phyloP scores from a whole-genome alignment of 2,888 invertebrate genomes.

The Latrodectus hesperus region DNA sequence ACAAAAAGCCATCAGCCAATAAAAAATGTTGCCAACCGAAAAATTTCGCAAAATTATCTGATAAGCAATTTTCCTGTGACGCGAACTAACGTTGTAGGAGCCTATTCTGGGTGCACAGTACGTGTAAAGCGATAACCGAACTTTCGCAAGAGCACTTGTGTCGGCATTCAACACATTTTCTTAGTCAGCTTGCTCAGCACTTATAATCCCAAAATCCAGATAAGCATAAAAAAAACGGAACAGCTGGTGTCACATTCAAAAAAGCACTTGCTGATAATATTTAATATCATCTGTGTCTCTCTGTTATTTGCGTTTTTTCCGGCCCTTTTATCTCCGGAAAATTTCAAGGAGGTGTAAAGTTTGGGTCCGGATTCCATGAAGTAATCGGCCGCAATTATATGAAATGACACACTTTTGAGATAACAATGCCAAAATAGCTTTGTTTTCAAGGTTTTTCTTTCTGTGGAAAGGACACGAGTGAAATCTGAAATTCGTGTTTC shows the following conservation, averaged over 20 bases:
- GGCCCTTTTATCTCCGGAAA: not conserved
- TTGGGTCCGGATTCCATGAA: constrained; percentile 15
- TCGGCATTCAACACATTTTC: not conserved
- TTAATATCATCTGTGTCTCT: not conserved
- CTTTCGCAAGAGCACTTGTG: not conserved
- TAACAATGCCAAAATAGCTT: too few species aligned
- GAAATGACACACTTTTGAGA: too few species aligned
- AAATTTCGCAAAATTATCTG: too few species aligned
- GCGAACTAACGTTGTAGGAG: not conserved
- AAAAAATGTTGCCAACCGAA: too few species aligned
- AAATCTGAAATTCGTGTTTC: too few species aligned
- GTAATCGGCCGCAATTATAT: too few species aligned
- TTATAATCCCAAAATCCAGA: not conserved
- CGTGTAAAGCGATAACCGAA: not conserved
- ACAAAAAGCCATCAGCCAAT: too few species aligned
- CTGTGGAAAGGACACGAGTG: too few species aligned
- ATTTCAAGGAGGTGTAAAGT: constrained; percentile 28
- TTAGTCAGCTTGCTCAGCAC: not conserved
- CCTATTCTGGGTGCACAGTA: not conserved
- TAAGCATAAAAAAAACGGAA: not conserved
- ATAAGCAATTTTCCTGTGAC: too few species aligned
- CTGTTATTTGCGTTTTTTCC: not conserved
- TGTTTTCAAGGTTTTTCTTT: too few species aligned
- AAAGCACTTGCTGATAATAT: not conserved
- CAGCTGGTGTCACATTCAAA: constrained; percentile 5